Conservation (phyloP, 2,113 vertebrate species). For the Anarhynchus alexandrinus region DNA sequence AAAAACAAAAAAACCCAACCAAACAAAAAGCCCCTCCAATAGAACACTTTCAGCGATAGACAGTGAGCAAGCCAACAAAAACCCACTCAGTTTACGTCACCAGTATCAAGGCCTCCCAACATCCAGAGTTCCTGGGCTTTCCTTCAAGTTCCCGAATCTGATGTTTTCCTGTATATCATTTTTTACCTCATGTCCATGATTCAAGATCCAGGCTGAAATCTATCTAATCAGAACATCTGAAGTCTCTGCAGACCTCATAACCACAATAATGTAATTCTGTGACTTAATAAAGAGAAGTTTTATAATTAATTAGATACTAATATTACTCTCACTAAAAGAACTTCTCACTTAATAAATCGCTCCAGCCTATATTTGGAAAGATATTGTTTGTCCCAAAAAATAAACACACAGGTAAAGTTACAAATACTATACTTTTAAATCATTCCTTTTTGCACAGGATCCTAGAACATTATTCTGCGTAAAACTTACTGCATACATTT, state of each 20-base stretch:
- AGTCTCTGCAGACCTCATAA: not conserved
- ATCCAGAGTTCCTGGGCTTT: not conserved
- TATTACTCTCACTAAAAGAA: not conserved
- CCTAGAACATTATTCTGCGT: not conserved
- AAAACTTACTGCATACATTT: not conserved
- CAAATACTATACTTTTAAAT: not conserved
- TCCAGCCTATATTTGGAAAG: not conserved
- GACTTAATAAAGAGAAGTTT: not conserved
- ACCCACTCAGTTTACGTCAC: not conserved
- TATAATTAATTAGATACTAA: not conserved
- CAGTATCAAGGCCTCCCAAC: not conserved
- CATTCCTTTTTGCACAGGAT: not conserved
- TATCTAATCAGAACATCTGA: not conserved
- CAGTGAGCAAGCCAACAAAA: not conserved
- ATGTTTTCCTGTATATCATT: rapidly evolving
- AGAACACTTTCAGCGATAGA: not conserved
- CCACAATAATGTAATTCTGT: not conserved
- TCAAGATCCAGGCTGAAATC: not conserved
- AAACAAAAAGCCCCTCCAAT: not conserved
- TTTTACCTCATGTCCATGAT: rapidly evolving
- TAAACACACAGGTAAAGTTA: not conserved
- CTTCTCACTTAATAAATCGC: not conserved
- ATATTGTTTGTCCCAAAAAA: not conserved
- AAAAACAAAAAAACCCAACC: too few species aligned
- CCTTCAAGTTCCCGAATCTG: not conserved